Base-by-base conservation (phyloP, 1,140 invertebrate genomes). In the Eumaeus atala region DNA sequence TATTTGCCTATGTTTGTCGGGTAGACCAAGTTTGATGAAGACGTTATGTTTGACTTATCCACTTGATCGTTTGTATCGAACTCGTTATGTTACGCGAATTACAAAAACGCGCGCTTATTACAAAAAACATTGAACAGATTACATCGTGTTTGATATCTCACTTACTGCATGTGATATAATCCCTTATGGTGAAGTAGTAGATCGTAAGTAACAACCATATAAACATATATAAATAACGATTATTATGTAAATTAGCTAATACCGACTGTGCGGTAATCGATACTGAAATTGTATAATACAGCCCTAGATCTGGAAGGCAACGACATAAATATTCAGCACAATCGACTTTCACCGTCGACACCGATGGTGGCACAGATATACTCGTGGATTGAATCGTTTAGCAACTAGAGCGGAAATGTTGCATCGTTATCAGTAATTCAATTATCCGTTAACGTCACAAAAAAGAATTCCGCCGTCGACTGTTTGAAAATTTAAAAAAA, bases 401-500 rank as follows among this genome's bases (percentile, higher is more conserved):
- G 57, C 51, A 76, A 70, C 18, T 78, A 61, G 71, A 76, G 71
- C 66, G 66, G 65, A 69, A 71, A 55, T 47, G 50, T 61, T 56
- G 48, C 52, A 65, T 38, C 48, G 56, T 55, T 53, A 62, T 50
- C 60, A 51, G 62, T 61, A 59, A 69, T 52, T 61, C 62, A 59
- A 67, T 72, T 65, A 67, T 63, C 18, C 44, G 56, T 21, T 37
- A 40, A 48, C 50, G 34, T 36, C 35, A n/a, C 9, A 37, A 9
- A 37, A 37, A 42, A 42, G 12, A 42, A 42, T 8, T 42, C 40
- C 16, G 16, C 16, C 16, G 16, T 1, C 4, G 14, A 9, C 35
- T 37, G 12, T 42, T 42, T 42, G 12, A 8, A 42, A 42, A 42
- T 42, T 40, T n/a, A 14, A 9, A 42, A 42, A 16, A 42, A 12